Base-by-base conservation (phyloP, 1,140 invertebrate genomes). In the Gryllus bimaculatus region DNA sequence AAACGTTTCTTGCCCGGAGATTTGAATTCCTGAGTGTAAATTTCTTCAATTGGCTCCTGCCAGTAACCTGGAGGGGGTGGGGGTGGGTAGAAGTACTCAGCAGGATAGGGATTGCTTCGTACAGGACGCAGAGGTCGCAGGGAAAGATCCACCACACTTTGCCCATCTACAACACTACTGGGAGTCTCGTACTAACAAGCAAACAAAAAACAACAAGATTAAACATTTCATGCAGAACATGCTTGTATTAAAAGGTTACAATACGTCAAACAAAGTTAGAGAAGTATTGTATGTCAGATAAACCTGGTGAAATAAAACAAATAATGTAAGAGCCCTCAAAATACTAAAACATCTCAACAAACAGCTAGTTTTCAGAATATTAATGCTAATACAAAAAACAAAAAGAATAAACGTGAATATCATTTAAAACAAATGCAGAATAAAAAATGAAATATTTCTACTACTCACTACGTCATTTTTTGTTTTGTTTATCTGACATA, bases 1-100 rank as follows among this genome's bases (percentile, higher is more conserved):
- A 78, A 76, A 15, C 13, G n/a, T n/a, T 15, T 78, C 49, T 80
- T 80, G 78, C 78, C 39, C 39, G 73, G 26, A 48, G 77, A 15
- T 77, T 47, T 18, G 8, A 76, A 21, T 8, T 77, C 47, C 48
- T 77, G 47, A 3, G 7, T 12, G 0, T 8, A 12, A 47, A 54
- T 13, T 13, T 13, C 54, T 18, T 66, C 54, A 1, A 18, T 10
- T 2, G 54, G 54, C 18, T 66, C 54, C 18, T 66, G 10, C 54
- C 54, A 66, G 54, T 39, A 77, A 8, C 48, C 76, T 5, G 76
- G 39, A 77, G 76, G 76, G n/a, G 20, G 39, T n/a, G 13, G 47
- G 8, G 76, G 76, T 26, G 76, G 76, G 39, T 18, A 39, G 76
- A 77, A 77, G 76, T 77, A 77, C 0, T 48, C 13, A 13, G 39